A percentile compares a stretch with the other conserved stretches of the same genome.
These are phyloP conservation scores for Stegastes partitus DNA, from an alignment of 2,113 vertebrate genomes.

Conservation along the genomic window DNA sequence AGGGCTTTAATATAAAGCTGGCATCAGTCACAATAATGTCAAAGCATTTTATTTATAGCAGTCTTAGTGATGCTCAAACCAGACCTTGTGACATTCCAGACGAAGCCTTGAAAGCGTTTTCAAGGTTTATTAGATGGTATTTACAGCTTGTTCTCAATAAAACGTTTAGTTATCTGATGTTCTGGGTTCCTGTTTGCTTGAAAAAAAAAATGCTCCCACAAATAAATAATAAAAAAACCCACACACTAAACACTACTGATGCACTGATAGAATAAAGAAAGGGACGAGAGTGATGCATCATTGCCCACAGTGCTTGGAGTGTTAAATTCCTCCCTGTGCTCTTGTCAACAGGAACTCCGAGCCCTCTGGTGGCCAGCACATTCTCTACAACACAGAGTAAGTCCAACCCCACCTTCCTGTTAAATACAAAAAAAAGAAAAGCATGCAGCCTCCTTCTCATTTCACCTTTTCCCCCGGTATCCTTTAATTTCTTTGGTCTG, in stretches of 20 bases:
- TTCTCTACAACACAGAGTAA: constrained; percentile 91
- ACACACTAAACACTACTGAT: background rate
- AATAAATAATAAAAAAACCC: background rate
- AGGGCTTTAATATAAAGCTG: no score
- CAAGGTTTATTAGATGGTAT: background rate
- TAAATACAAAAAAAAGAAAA: constrained; percentile 38
- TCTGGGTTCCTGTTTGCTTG: background rate
- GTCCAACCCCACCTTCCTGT: constrained; percentile 70
- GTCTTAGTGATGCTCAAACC: background rate
- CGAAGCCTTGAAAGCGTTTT: background rate
- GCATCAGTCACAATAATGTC: background rate
- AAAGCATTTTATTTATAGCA: background rate
- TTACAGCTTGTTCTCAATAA: background rate
- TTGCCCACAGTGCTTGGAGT: constrained; percentile 8
- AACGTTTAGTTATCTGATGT: background rate
- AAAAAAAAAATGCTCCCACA: background rate
- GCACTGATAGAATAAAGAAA: constrained; percentile 15
- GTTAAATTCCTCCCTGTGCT: constrained; percentile 55
- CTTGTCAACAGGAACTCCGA: constrained; percentile 89
- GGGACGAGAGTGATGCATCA: constrained; percentile 11
- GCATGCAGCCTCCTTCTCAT: constrained; percentile 53
- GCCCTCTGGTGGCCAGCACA: constrained; percentile 90
- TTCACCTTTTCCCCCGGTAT: constrained; percentile 42
- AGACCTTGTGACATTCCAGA: background rate
- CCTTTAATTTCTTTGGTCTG: background rate